These are phyloP conservation scores for Pristiophorus japonicus DNA, from an alignment of 2,113 vertebrate genomes.

Conservation along the genomic window DNA sequence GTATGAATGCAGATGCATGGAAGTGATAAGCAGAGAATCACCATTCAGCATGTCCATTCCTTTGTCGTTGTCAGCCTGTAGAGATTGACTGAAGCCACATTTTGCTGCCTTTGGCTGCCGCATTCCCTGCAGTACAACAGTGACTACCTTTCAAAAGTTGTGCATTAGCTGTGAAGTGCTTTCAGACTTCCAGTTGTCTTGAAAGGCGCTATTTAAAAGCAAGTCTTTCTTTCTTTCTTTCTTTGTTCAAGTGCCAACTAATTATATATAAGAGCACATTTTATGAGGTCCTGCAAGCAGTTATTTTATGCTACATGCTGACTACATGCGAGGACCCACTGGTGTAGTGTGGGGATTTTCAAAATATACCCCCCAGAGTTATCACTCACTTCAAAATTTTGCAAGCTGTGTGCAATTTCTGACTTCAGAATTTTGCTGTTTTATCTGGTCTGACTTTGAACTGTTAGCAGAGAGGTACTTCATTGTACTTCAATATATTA, in stretches of 20 bases:
- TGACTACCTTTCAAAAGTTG: too few species aligned
- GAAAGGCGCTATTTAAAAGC: too few species aligned
- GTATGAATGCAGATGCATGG: background rate
- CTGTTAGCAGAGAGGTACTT: background rate
- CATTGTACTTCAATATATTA: too few species aligned
- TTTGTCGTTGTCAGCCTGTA: background rate
- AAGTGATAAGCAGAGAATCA: background rate
- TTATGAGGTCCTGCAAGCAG: background rate
- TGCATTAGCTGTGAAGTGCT: too few species aligned
- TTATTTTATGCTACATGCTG: background rate
- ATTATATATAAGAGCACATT: background rate
- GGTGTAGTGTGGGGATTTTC: background rate
- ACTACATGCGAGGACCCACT: background rate
- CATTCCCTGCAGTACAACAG: too few species aligned
- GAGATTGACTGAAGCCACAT: background rate
- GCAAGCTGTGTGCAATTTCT: background rate
- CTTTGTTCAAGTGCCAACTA: background rate
- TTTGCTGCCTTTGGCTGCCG: background rate
- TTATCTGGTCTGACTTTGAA: background rate
- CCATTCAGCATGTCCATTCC: background rate
- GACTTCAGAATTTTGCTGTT: background rate
- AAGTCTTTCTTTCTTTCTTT: too few species aligned
- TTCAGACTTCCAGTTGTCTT: too few species aligned
- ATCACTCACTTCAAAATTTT: too few species aligned
- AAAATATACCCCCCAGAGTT: too few species aligned